These are phyloP conservation scores for Trachelus iudaicus DNA, from an alignment of 2,888 invertebrate genomes.

Conservation along the genomic window DNA sequence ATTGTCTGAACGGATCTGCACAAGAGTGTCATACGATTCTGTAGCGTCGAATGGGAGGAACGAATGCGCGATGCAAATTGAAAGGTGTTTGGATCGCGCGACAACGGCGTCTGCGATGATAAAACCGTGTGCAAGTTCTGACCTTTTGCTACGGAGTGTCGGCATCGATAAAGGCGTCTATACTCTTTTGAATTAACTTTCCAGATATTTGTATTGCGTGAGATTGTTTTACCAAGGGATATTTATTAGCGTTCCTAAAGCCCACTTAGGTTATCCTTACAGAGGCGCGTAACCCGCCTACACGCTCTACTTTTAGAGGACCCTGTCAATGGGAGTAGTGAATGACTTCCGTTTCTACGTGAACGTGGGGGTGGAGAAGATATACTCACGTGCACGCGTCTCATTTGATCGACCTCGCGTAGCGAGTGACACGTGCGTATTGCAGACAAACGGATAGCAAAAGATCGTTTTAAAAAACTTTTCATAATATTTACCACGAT, in stretches of 20 bases:
- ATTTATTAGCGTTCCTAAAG: background rate
- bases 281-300: background rate
- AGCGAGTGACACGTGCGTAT: background rate
- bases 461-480: background rate
- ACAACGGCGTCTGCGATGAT: background rate
- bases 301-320: conserved; percentile 38
- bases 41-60: background rate
- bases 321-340: conserved; percentile 32
- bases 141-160: background rate
- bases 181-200: background rate
- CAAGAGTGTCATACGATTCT: background rate
- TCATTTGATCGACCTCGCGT: background rate
- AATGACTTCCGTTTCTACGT: conserved; percentile 39
- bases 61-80: background rate
- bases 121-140: background rate
- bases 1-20: background rate
- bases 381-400: background rate
- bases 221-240: background rate
- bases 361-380: conserved; percentile 14
- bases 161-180: background rate
- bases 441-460: no score
- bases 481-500: background rate
- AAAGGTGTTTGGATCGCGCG: background rate
- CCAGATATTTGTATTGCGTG: background rate
- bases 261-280: background rate